These are phyloP conservation scores for Miltochrista miniata DNA, from an alignment of 2,888 invertebrate genomes.

Conservation along the genomic window DNA sequence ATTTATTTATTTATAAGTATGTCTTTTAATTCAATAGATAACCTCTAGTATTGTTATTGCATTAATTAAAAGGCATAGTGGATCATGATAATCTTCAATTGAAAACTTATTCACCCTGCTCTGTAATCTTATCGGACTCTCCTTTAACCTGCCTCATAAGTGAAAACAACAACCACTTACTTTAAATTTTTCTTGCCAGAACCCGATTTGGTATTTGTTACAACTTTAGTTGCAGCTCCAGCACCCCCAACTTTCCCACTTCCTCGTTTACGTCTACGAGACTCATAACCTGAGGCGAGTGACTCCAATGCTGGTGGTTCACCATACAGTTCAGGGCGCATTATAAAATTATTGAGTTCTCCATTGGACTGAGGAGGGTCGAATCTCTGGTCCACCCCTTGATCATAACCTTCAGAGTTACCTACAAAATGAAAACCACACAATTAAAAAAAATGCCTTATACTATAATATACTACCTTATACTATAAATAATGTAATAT, in stretches of 20 bases:
- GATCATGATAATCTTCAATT: no score
- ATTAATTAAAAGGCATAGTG: no score
- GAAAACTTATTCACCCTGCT: no score
- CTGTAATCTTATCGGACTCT: no score
- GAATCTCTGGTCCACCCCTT: conserved; percentile 68
- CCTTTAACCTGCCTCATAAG: not conserved
- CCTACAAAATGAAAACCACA: conserved; percentile 52
- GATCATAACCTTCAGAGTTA: conserved; percentile 72
- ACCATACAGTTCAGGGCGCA: conserved; percentile 85
- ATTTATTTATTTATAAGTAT: no score
- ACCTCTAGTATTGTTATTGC: no score
- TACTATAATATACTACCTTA: no score
- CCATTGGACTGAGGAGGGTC: conserved; percentile 66
- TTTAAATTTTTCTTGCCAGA: conserved; percentile 78
- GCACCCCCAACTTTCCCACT: conserved; percentile 77
- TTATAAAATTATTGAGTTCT: conserved; percentile 84
- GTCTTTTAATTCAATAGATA: no score
- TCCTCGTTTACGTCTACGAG: conserved; percentile 72
- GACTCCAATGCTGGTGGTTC: conserved; percentile 82
- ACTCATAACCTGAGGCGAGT: conserved; percentile 63
- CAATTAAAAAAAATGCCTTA: no score
- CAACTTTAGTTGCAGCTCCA: conserved; percentile 77
- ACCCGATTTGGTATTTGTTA: conserved; percentile 75
- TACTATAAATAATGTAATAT: no score
- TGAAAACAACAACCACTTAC: conserved; percentile 46